Base-by-base conservation (phyloP, 2,113 vertebrate species). In the Tretioscincus oriximinensis region DNA sequence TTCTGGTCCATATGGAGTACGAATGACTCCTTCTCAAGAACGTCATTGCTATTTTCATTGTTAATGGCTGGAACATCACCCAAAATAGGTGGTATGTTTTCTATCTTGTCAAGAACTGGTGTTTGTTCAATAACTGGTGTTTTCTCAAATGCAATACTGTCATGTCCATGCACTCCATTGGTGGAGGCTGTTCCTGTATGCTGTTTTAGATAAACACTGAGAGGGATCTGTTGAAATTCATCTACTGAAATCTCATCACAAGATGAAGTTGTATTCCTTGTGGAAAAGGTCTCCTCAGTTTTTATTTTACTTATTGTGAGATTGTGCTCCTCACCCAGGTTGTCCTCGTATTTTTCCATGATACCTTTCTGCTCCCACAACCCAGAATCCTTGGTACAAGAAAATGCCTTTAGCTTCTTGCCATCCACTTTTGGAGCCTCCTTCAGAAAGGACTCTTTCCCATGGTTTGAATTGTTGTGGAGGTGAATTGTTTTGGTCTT, bases 201-300 rank as follows among this genome's bases (percentile, higher is more conserved):
- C 78, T 95, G 94, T 88, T 96, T 96, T 70, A 96, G 74, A 79
- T 96, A 95, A n/a, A 93, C 31, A 45, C 94, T 95, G 35, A 96
- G 87, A 0, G 94, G 95, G 0, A 95, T 86, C 77, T 91, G 10
- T 1, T 89, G 85, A 78, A 78, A n/a, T 35, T 84, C 5, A 85
- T 93, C 47, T 1, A 83, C 89, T 2, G 88, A 90, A 84, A 87
- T 77, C 29, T 75, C 78, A 86, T 85, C 86, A 78, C 2, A 71
- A 45, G 45, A 51, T 26, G 29, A 61, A 0, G 0, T 45, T 28
- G 63, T 20, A 1, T 2, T 31, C 1, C 76, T 81, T 76, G 81
- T 21, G 0, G 12, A 35, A 71, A 90, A 64, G 3, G 3, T 26
- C 0, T 81, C 76, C 41, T 60, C 67, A 1, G n/a, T 67, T 54